A percentile compares a stretch with the other conserved stretches of the same genome.
These are phyloP conservation scores for Eretmocerus hayati DNA, from an alignment of 2,888 invertebrate genomes.

Conservation along the genomic window DNA sequence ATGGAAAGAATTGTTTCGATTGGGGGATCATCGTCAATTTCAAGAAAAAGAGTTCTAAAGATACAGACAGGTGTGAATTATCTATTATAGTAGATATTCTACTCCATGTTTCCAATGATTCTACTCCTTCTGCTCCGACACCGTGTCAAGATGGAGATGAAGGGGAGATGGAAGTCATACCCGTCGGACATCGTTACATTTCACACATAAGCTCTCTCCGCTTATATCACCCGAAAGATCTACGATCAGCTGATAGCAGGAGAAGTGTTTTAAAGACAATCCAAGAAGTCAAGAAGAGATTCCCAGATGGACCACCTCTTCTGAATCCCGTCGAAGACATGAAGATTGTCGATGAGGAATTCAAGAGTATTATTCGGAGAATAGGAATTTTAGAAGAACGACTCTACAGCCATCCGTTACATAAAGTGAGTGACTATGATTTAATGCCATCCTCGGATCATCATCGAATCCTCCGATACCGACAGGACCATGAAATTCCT, in stretches of 20 bases:
- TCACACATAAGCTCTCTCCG: conserved; percentile 83
- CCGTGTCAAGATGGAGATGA: conserved; percentile 64
- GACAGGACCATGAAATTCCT: too few relatives aligned
- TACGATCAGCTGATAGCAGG: conserved; percentile 76
- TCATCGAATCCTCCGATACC: too few relatives aligned
- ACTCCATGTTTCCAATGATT: conserved; percentile 67
- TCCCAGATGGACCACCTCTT: conserved; percentile 79
- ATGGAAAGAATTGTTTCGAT: conserved; percentile 79
- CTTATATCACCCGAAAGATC: conserved; percentile 83
- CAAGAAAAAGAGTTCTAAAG: conserved; percentile 59
- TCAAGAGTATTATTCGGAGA: conserved; percentile 72
- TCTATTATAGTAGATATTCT: conserved; percentile 77
- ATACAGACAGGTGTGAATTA: conserved; percentile 49
- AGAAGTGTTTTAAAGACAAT: conserved; percentile 80
- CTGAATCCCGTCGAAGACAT: conserved; percentile 93
- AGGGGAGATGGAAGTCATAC: conserved; percentile 85
- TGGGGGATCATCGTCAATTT: conserved; percentile 97
- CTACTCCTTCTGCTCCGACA: conserved; percentile 56
- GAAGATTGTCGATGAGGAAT: conserved; percentile 81
- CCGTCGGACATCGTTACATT: conserved; percentile 75
- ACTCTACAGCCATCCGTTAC: conserved; percentile 73
- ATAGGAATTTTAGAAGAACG: conserved; percentile 78
- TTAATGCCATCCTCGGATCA: too few relatives aligned
- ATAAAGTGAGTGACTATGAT: conserved; percentile 48
- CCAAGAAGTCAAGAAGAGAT: conserved; percentile 82